Percentiles rank a stretch among this genome's conserved stretches.
These are phyloP conservation scores for Gobio occitaniae DNA, from an alignment of 2,797 vertebrate species.

Conservation along the genomic window DNA sequence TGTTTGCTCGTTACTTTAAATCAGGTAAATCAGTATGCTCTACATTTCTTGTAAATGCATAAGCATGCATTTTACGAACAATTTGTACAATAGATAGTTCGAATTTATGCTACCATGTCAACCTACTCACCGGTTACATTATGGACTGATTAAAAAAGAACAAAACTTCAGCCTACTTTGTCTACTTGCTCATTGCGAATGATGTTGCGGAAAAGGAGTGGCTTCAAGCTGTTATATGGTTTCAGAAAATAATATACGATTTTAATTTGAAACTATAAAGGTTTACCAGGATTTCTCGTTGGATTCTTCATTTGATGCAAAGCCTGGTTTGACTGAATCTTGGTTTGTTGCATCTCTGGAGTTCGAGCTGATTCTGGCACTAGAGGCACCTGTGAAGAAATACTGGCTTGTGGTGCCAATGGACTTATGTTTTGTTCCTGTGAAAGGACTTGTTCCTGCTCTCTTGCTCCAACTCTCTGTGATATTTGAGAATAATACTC, in stretches of 20 bases:
- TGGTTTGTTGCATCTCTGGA: not conserved
- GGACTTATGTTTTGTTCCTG: not conserved
- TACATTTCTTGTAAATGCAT: not conserved
- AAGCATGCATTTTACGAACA: not conserved
- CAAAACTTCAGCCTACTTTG: not conserved
- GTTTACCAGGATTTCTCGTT: constrained; percentile 61
- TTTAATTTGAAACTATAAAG: not conserved
- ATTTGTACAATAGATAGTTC: not conserved
- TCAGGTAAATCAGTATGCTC: not conserved
- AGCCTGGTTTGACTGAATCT: constrained; percentile 27
- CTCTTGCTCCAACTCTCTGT: not conserved
- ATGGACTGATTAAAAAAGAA: not conserved
- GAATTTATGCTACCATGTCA: not conserved
- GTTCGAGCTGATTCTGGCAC: constrained; percentile 9
- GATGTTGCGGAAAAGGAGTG: not conserved
- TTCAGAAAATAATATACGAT: not conserved
- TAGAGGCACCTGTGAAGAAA: not conserved
- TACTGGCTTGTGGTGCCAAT: not conserved
- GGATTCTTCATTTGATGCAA: constrained; percentile 48
- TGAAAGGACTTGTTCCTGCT: constrained; percentile 1
- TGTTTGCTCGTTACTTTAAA: too few species aligned
- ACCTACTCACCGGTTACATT: not conserved
- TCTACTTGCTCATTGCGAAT: not conserved
- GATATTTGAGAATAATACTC: not conserved
- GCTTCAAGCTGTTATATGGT: not conserved